Base-by-base conservation (phyloP, 2,797 vertebrate species). In the Hemitrygon akajei region DNA sequence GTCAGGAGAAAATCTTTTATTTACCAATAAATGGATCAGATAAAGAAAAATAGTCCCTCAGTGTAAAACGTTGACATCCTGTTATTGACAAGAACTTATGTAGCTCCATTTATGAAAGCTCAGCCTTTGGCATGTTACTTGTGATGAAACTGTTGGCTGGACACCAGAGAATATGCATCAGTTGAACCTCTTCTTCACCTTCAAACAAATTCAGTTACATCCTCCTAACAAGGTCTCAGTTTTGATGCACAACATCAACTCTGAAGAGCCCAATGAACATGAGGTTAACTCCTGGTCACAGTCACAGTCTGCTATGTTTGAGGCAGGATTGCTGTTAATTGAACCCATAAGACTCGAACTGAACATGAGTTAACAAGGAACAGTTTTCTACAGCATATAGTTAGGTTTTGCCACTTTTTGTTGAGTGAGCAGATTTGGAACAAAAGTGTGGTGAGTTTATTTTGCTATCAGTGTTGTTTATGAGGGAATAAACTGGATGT, bases 361-460 rank as follows among this genome's bases (percentile, higher is more conserved):
- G 47, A 47, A 47, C 47, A 47, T 47, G 47, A 47, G 47, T 47
- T 87, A 87, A 89, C 69, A 40, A 37, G 86, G 56, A 4, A 16
- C 58, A 16, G 63, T 25, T 89, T 7, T 89, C 60, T 89, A 7
- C 37, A 20, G 2, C 56, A 89, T 18, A 37, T 2, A 89, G 16
- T 37, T 2, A 89, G n/a, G n/a, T 37, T 89, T 89, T 34, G 37
- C 63, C 37, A 63, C 86, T 22, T 34, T 69, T 37, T 69, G 63
- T 60, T 89, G 86, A 37, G 86, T 69, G 86, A 89, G n/a, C n/a
- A 89, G 60, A 30, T 89, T 69, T n/a, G 34, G n/a, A 89, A 66
- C 37, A n/a, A 66, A 18, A 89, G 12, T 16, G 47, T 6, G 12
- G 30, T 60, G 84, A 30, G 58, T 20, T 34, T 69, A 30, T 30